These are phyloP conservation scores for Phylloscopus trochiloides DNA, from an alignment of 2,113 vertebrate species.

Conservation along the genomic window DNA sequence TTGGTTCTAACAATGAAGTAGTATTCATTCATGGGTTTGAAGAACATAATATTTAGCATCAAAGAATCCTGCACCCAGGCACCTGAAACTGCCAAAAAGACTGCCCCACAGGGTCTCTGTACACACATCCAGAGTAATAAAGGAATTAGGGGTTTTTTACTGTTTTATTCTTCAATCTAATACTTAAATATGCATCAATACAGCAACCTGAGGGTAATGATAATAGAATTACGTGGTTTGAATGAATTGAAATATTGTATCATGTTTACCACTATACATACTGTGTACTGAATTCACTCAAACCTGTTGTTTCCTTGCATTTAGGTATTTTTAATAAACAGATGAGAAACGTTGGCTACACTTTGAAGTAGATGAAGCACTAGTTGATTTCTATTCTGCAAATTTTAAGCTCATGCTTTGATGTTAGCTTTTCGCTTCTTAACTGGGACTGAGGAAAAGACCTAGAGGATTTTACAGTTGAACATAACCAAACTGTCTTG, in stretches of 20 bases:
- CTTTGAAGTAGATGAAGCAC: slow-evolving; percentile 72
- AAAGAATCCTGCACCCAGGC: not conserved
- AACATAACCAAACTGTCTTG: slow-evolving; percentile 71
- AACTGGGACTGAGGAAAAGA: slow-evolving; percentile 46
- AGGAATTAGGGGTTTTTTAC: not conserved
- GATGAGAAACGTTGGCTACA: slow-evolving; percentile 34
- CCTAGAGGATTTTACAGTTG: slow-evolving; percentile 68
- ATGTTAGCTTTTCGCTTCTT: slow-evolving; percentile 70
- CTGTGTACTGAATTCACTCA: slow-evolving; percentile 16
- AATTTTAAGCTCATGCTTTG: slow-evolving; percentile 72
- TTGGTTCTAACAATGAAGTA: not conserved
- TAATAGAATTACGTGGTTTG: slow-evolving; percentile 5
- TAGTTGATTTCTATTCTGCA: slow-evolving; percentile 65
- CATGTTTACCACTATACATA: not conserved
- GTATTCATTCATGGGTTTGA: not conserved
- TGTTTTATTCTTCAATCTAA: not conserved
- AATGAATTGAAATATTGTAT: not conserved
- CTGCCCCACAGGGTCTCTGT: not conserved
- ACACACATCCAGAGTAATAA: not conserved
- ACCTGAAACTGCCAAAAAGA: not conserved
- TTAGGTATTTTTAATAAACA: slow-evolving; percentile 73
- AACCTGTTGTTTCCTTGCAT: slow-evolving; percentile 52
- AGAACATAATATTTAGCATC: not conserved
- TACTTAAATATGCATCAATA: slow-evolving; percentile 9
- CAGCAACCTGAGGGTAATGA: slow-evolving; percentile 15